Conservation (phyloP, 2,888 invertebrate genomes). For the Rutpela maculata region DNA sequence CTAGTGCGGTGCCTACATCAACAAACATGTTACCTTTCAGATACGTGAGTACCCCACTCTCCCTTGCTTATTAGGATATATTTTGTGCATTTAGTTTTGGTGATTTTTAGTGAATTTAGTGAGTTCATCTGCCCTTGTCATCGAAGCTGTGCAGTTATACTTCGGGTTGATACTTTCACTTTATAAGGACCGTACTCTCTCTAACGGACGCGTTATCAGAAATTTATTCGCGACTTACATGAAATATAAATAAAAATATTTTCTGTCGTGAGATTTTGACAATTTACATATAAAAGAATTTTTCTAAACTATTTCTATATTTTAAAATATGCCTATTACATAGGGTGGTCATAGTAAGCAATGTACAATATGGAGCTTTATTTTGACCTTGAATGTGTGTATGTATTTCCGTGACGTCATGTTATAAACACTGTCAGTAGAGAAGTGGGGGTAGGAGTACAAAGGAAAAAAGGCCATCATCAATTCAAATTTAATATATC, state of each 20-base stretch:
- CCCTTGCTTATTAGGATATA: constrained; percentile 38
- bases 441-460: not conserved
- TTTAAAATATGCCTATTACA: too few relatives aligned
- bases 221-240: too few relatives aligned
- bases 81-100: constrained; percentile 33
- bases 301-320: too few relatives aligned
- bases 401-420: constrained; percentile 2
- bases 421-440: not conserved
- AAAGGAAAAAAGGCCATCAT: not conserved
- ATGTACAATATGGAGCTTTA: constrained; percentile 1
- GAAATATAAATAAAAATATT: too few relatives aligned
- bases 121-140: constrained; percentile 28
- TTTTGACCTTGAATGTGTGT: constrained; percentile 1
- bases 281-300: too few relatives aligned
- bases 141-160: constrained; percentile 26
- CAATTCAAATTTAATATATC: not conserved
- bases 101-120: constrained; percentile 40
- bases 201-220: not conserved
- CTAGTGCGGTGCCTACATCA: constrained; percentile 70
- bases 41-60: constrained; percentile 69
- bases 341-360: not conserved
- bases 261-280: too few relatives aligned
- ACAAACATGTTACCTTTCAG: constrained; percentile 69
- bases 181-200: constrained; percentile 1
- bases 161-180: constrained; percentile 28